Conservation (phyloP, 2,888 invertebrate genomes). For the Pinctada fucata region DNA sequence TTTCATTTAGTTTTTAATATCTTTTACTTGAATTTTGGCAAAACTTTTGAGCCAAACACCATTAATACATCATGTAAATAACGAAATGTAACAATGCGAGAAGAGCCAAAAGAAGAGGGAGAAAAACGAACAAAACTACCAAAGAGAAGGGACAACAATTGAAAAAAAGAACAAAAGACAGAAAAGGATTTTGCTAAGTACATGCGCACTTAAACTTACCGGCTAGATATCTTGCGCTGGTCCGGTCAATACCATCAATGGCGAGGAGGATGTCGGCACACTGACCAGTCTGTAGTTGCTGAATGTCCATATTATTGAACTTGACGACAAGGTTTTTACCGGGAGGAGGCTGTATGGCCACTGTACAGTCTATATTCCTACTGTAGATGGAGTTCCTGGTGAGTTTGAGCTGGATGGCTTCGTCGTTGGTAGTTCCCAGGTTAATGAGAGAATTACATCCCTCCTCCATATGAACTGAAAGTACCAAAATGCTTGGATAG, state of each 20-base stretch:
- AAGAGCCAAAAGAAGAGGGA: background rate
- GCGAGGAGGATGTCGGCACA: constrained; percentile 33
- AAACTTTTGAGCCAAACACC: no score
- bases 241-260: constrained; percentile 32
- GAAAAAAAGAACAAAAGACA: no score
- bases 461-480: constrained; percentile 38
- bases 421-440: constrained; percentile 28
- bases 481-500: no score
- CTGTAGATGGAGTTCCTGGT: constrained; percentile 29
- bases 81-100: background rate
- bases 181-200: no score
- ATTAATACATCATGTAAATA: no score
- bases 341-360: constrained; percentile 37
- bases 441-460: constrained; percentile 30
- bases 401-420: constrained; percentile 26
- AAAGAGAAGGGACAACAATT: no score
- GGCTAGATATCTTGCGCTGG: constrained; percentile 28
- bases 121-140: background rate
- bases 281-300: constrained; percentile 33
- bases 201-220: constrained; percentile 16
- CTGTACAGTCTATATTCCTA: constrained; percentile 35
- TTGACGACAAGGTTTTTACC: constrained; percentile 38
- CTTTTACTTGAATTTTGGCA: no score
- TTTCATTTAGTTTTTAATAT: no score
- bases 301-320: constrained; percentile 33